Base-by-base conservation (phyloP, 2,888 invertebrate species). In the Drosophila niveifrons region DNA sequence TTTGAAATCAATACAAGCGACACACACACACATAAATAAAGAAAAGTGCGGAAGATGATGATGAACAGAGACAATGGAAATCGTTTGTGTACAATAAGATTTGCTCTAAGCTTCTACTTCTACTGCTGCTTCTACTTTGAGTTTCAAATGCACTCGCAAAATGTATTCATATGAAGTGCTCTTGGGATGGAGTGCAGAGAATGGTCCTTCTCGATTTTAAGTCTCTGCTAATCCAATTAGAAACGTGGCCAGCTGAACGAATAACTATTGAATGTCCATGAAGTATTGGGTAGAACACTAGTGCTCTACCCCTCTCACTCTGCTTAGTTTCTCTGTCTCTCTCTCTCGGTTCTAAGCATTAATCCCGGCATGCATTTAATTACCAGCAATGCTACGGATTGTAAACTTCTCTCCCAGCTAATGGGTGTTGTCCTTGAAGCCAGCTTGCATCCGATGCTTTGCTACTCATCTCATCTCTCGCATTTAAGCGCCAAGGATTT, bases 191-290 rank as follows among this genome's bases (percentile, higher is more conserved):
- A n/a, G n/a, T n/a, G n/a, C n/a, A n/a, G n/a, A 23, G 23, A 23
- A 23, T 23, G 23, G 23, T 6, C 23, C 23, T 23, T 23, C 23
- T 36, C n/a, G n/a, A 6, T 50, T 31, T 15, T 10, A 39, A 43
- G 41, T 29, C 29, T 3, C 15, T 53, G 11, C 17, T 43, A 43
- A 55, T 43, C n/a, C 29, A 43, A 31, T 43, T 43, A 43, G 6
- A 2, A 43, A 23, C 23, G 23, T n/a, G 6, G 1, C 3, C 0
- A 4, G 1, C 4, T 4, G 36, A n/a, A 36, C 4, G 11, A 11
- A 34, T 34, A 11, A 11, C 34, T 34, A 36, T 36, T n/a, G n/a
- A 36, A n/a, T 36, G n/a, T 11, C 4, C 2, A 36, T 36, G 36
- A 36, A 23, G 23, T 23, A 23, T 23, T 23, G 23, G 23, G 23